Conservation (phyloP, 2,888 invertebrate species). For the Agrochola litura region DNA sequence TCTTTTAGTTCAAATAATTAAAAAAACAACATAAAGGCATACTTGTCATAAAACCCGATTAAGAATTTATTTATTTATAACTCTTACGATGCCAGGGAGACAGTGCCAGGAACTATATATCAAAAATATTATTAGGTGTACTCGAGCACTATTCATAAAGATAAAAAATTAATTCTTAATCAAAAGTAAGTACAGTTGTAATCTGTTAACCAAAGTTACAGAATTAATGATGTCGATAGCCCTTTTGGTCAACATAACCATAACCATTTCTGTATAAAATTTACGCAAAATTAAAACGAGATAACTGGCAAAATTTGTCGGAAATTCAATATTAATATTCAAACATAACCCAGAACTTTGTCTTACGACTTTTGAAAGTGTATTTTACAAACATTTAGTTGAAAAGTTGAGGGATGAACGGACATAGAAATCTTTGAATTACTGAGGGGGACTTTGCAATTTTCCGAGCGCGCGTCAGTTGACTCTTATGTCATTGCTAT, state of each 20-base stretch:
- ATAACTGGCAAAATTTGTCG: conserved; percentile 34
- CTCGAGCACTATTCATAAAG: neutral
- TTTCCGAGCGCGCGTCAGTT: neutral
- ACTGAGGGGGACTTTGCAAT: neutral
- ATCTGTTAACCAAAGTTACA: conserved; percentile 16
- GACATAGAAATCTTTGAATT: conserved; percentile 37
- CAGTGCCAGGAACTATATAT: neutral
- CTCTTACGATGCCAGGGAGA: too few relatives aligned
- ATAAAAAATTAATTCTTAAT: neutral
- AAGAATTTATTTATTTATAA: neutral
- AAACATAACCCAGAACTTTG: conserved; percentile 52
- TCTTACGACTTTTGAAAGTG: conserved; percentile 49
- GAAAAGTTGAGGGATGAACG: conserved; percentile 19
- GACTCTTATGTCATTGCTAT: neutral
- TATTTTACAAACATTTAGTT: conserved; percentile 52
- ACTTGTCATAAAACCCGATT: neutral
- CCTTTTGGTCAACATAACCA: conserved; percentile 35
- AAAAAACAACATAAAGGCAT: too few relatives aligned
- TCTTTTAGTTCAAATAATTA: neutral
- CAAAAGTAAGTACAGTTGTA: neutral
- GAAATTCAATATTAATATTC: conserved; percentile 59
- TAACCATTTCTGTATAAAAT: conserved; percentile 39
- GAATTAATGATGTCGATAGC: conserved; percentile 30
- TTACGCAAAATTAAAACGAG: conserved; percentile 33
- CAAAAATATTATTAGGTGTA: neutral